These are phyloP conservation scores for Tenualosa thibaudeaui DNA, from an alignment of 2,797 vertebrate genomes.

Conservation along the genomic window DNA sequence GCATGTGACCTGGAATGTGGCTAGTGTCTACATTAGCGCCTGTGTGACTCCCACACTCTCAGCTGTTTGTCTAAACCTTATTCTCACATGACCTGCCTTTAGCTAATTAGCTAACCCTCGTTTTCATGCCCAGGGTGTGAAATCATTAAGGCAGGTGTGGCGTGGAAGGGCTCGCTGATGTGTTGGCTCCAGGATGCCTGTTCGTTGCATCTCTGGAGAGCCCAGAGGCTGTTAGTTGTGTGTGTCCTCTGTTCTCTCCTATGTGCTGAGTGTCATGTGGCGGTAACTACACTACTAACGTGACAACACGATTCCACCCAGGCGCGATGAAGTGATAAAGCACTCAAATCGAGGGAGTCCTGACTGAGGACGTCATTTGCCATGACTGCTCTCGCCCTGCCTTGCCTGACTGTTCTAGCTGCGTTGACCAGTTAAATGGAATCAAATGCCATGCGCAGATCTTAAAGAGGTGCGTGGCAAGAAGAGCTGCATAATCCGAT, in stretches of 20 bases:
- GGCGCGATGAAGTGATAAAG: neutral
- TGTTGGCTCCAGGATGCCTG: neutral
- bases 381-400: neutral
- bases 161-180: neutral
- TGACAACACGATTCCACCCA: neutral
- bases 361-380: neutral
- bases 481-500: neutral
- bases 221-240: neutral
- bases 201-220: neutral
- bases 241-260: neutral
- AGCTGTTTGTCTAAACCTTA: conserved; percentile 1
- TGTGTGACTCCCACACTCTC: neutral
- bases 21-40: neutral
- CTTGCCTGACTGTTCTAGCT: neutral
- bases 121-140: neutral
- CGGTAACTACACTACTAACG: neutral
- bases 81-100: neutral
- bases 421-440: neutral
- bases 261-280: neutral
- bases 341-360: neutral
- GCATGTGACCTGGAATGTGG: neutral
- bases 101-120: neutral
- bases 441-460: neutral
- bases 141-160: conserved; percentile 19
- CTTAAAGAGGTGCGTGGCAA: neutral